Evolutionary conservation across 2,888 invertebrate genomes (phyloP).

Genomic region (Synanthedon andrenaeformis): DNA sequence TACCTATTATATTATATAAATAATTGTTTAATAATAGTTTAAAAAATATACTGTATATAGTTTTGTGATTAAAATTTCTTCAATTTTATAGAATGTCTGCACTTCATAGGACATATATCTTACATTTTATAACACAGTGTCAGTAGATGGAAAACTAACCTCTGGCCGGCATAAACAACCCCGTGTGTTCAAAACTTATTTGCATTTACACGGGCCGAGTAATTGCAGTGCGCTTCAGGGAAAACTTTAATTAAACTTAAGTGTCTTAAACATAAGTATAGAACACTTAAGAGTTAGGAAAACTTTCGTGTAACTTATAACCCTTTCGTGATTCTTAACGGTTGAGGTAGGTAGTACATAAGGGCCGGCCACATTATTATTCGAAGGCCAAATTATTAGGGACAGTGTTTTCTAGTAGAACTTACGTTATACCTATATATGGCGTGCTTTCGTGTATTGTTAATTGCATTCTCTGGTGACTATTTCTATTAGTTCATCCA

Average conservation of each 20-base stretch:
- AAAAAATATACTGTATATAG: no score
- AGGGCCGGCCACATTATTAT: no score
- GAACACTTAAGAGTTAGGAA: conserved; percentile 52
- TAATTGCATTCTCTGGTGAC: no score
- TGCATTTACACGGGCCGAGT: conserved; percentile 67
- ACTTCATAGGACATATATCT: neutral
- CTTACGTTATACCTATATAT: no score
- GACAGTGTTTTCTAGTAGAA: no score
- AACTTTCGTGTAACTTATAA: conserved; percentile 34
- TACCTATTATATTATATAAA: no score
- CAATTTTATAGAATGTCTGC: neutral
- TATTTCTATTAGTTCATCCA: no score
- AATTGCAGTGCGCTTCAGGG: conserved; percentile 65
- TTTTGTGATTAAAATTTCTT: neutral
- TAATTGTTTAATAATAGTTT: no score
- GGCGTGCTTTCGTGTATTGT: no score
- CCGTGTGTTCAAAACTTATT: conserved; percentile 57
- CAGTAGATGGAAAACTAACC: conserved; percentile 23
- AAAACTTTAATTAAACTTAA: conserved; percentile 66
- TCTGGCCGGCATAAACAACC: conserved; percentile 51
- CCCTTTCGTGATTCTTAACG: neutral
- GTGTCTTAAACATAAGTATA: conserved; percentile 53
- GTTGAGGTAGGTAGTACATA: no score
- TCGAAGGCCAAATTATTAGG: no score
- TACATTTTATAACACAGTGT: conserved; percentile 13